These are phyloP conservation scores for Porites divaricata DNA, from an alignment of 92 coral and sea anemone genomes.

Conservation along the genomic window DNA sequence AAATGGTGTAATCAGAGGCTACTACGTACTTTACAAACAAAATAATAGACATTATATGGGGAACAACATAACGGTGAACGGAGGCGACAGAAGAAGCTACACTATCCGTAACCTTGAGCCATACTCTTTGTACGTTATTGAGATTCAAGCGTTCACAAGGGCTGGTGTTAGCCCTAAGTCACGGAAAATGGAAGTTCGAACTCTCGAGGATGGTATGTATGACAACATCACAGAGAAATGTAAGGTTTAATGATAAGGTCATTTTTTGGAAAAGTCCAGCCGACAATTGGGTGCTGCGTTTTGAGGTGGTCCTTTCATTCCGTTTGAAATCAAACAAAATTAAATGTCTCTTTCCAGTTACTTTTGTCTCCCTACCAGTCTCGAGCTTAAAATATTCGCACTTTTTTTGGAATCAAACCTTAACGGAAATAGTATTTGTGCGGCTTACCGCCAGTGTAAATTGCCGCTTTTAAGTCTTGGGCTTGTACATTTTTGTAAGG, in stretches of 20 bases:
- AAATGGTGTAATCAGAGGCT: constrained; percentile 88
- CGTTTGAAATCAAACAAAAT: too few relatives aligned
- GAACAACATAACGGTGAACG: constrained; percentile 67
- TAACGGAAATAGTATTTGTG: too few relatives aligned
- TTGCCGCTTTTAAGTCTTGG: too few relatives aligned
- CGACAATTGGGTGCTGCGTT: too few relatives aligned
- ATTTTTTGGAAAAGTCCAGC: too few relatives aligned
- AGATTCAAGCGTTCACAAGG: constrained; percentile 88
- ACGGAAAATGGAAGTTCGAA: constrained; percentile 28
- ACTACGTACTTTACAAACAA: constrained; percentile 69
- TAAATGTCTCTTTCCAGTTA: too few relatives aligned
- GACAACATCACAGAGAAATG: not conserved
- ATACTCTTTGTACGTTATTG: constrained; percentile 68
- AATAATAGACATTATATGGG: constrained; percentile 51
- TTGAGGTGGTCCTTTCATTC: too few relatives aligned
- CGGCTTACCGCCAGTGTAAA: too few relatives aligned
- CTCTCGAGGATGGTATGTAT: constrained; percentile 90
- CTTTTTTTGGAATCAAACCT: too few relatives aligned
- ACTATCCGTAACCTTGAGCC: constrained; percentile 64
- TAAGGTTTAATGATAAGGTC: not conserved
- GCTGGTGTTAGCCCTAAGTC: constrained; percentile 84
- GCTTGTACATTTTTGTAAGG: too few relatives aligned
- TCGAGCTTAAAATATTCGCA: too few relatives aligned
- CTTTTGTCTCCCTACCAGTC: too few relatives aligned
- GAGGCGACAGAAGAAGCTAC: constrained; percentile 66